phyloP scores from a whole-genome alignment of 2,113 vertebrate genomes.

The Lynx canadensis region DNA sequence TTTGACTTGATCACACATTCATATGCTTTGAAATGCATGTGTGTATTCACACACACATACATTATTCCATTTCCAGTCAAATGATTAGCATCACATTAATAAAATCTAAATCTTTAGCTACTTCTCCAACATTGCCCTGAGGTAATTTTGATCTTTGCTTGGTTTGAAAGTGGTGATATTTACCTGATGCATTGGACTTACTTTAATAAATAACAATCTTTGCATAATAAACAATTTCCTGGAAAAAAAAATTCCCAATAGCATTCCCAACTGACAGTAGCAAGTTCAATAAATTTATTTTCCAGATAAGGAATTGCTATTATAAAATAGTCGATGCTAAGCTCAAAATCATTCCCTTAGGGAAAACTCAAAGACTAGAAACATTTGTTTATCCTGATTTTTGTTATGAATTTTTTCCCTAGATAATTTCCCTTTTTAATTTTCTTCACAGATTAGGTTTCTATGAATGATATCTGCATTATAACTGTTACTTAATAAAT shows the following conservation, averaged over 20 bases:
- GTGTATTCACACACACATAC: neutral
- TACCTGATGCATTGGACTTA: neutral
- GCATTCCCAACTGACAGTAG: neutral
- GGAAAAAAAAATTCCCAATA: neutral
- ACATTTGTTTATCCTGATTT: neutral
- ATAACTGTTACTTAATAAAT: neutral
- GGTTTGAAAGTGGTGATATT: neutral
- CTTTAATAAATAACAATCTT: neutral
- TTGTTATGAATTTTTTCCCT: neutral
- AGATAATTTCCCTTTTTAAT: neutral
- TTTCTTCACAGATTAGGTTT: neutral
- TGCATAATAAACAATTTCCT: neutral
- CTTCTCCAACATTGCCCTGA: neutral
- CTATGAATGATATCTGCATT: neutral
- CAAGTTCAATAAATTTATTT: neutral
- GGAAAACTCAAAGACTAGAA: neutral
- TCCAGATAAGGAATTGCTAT: neutral
- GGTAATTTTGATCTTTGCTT: neutral
- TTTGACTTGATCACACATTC: neutral
- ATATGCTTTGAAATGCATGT: neutral
- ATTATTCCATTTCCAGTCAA: neutral
- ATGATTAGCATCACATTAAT: neutral
- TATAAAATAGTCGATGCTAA: neutral
- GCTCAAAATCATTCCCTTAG: neutral
- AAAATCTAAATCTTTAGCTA: neutral